Percentiles rank a stretch among this genome's conserved stretches.
Evolutionary conservation across 2,797 vertebrate species (phyloP).

Genomic region (Chelon labrosus): DNA sequence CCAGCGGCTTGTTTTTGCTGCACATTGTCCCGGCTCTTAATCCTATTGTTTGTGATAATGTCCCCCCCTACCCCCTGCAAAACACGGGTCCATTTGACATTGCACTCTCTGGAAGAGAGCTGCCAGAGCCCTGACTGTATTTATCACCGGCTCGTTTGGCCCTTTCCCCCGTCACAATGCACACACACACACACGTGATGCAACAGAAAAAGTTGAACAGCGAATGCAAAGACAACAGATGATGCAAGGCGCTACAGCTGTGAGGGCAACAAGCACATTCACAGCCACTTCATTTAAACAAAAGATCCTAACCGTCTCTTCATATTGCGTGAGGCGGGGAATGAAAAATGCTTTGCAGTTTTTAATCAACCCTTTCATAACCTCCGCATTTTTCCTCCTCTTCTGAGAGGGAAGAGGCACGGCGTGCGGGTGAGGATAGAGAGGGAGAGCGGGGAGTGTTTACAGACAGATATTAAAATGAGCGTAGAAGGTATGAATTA

Average conservation of each 20-base stretch:
- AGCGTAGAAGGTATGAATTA: slow-evolving; percentile 26
- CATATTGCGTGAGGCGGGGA: slow-evolving; percentile 28
- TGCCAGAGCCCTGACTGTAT: slow-evolving; percentile 27
- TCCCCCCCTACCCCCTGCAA: slow-evolving; percentile 28
- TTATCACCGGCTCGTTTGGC: slow-evolving; percentile 57
- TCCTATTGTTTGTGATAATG: slow-evolving; percentile 80
- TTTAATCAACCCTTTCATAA: slow-evolving; percentile 73
- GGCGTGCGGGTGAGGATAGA: slow-evolving; percentile 12
- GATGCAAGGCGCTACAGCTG: slow-evolving; percentile 36
- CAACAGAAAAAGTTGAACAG: slow-evolving; percentile 37
- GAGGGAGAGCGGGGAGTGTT: slow-evolving; percentile 32
- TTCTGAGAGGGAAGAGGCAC: slow-evolving; percentile 22
- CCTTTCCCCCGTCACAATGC: slow-evolving; percentile 50
- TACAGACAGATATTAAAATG: slow-evolving; percentile 60
- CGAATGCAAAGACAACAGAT: slow-evolving; percentile 31
- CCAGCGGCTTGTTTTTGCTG: slow-evolving; percentile 66
- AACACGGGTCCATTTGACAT: slow-evolving; percentile 64
- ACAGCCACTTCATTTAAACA: slow-evolving; percentile 55
- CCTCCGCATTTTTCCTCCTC: slow-evolving; percentile 38
- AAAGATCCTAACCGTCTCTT: slow-evolving; percentile 53
- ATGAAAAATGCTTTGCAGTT: slow-evolving; percentile 61
- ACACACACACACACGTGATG: slow-evolving; percentile 38
- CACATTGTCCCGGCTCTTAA: slow-evolving; percentile 76
- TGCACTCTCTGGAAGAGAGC: slow-evolving; percentile 56
- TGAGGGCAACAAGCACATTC: slow-evolving; percentile 25